Evolutionary conservation across 2,888 invertebrate genomes (phyloP).

Genomic region (Andrena flavipes): DNA sequence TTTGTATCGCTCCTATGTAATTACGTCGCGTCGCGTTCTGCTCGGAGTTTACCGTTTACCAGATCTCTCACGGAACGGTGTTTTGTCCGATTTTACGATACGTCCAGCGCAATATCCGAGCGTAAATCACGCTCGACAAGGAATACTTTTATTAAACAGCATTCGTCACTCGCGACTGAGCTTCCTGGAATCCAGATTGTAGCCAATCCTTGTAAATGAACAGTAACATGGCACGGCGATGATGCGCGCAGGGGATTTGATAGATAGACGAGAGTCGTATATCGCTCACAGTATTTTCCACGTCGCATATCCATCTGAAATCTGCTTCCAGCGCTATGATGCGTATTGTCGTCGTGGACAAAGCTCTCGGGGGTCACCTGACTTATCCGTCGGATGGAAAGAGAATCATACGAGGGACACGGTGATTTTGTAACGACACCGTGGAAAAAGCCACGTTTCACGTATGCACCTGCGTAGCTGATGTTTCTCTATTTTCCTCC

Average conservation of each 20-base stretch:
- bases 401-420: background rate
- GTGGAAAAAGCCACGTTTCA: background rate
- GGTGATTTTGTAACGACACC: background rate
- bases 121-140: constrained; percentile 40
- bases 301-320: background rate
- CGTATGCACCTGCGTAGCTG: background rate
- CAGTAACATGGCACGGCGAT: background rate
- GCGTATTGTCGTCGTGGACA: background rate
- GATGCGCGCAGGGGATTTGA: background rate
- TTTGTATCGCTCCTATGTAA: background rate
- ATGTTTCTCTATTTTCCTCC: too few species aligned
- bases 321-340: background rate
- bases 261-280: constrained; percentile 34
- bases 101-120: constrained; percentile 14
- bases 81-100: constrained; percentile 13
- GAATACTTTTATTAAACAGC: constrained; percentile 44
- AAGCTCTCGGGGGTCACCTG: constrained; percentile 2
- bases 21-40: background rate
- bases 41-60: constrained; percentile 2
- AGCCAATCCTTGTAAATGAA: background rate
- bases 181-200: background rate
- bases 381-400: background rate
- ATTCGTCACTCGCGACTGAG: constrained; percentile 31
- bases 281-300: constrained; percentile 36
- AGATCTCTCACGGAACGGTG: background rate